Base-by-base conservation (phyloP, 2,888 invertebrate species). In the Oxytorus armatus region DNA sequence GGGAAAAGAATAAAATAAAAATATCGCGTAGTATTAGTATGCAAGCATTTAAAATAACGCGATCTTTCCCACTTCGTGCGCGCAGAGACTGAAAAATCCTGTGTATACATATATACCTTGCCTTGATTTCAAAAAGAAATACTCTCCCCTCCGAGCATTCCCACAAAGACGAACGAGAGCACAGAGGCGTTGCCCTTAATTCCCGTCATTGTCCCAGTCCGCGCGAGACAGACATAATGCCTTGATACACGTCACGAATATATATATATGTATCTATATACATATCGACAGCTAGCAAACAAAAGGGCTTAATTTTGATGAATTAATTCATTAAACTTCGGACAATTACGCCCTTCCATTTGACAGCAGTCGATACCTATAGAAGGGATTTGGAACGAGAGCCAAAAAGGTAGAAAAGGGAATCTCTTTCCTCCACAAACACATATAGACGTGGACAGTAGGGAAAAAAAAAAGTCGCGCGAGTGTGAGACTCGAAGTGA, bases 121-220 rank as follows among this genome's bases (percentile, higher is more conserved):
- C 4, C 18, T 44, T 59, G 65, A 55, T 51, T 59, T 11, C n/a
- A 44, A 61, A 53, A 33, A 53, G 70, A 61, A 47, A 65, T 63
- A 49, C 49, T 44, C 44, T 53, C 49, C 53, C 66, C 70, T 29
- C 5, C 63, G 36, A 33, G 33, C 51, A 84, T 87, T 87, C 86
- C 86, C 86, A 87, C 87, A 88, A 74, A 77, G 63, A 65, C 29
- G 14, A 53, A 25, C 44, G 65, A 53, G 36, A 49, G 65, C 47
- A 42, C 49, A 21, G 47, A 75, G 75, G 79, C 66, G 73, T 55
- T 68, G 79, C 78, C 84, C 86, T 86, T 88, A 88, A 88, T 89
- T 89, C 87, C 61, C 42, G 57, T 47, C 82, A 86, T 87, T 87
- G 88, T 87, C 83, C 79, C 81, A 82, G 57, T 78, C 70, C 82